Base-by-base conservation (phyloP, 2,888 invertebrate genomes). In the Pristionchus entomophagus region DNA sequence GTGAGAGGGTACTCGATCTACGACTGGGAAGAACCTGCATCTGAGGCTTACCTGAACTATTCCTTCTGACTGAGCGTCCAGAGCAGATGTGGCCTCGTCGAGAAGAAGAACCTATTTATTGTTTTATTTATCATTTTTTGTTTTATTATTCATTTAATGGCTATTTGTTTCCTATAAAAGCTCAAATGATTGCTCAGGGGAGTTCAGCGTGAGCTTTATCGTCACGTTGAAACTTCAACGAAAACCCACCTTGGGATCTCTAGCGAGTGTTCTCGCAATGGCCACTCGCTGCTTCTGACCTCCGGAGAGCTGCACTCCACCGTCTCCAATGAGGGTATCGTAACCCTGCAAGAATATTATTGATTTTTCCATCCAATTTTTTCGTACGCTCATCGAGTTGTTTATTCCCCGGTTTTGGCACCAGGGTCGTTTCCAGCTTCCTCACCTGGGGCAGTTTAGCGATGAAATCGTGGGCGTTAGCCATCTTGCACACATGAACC, bases 1-100 rank as follows among this genome's bases (percentile, higher is more conserved):
- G n/a, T n/a, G n/a, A n/a, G n/a, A n/a, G n/a, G n/a, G n/a, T n/a
- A n/a, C n/a, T n/a, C n/a, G n/a, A n/a, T n/a, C n/a, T n/a, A n/a
- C n/a, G n/a, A n/a, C n/a, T n/a, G n/a, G n/a, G n/a, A n/a, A n/a
- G n/a, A n/a, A n/a, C n/a, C n/a, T n/a, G n/a, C 12, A 41, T 51
- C 2, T 45, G 81, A 51, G 4, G 17, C 45, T 41, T n/a, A 95
- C 95, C 94, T 97, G 97, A 0, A 97, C 97, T 93, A 92, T 91
- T 87, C 96, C 95, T 93, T 96, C 96, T 92, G 96, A 96, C 93
- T 96, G 96, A 83, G 96, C 95, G 93, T 96, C 96, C 78, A 96
- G 94, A 29, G 95, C 95, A 29, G 94, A 95, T 19, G 95, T 95
- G 1, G 95, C 95, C 93, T 95, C 95, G 91, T 95, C 95, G 65